Evolutionary conservation across 2,888 invertebrate genomes (phyloP).

Genomic region (Machimus atricapillus): DNA sequence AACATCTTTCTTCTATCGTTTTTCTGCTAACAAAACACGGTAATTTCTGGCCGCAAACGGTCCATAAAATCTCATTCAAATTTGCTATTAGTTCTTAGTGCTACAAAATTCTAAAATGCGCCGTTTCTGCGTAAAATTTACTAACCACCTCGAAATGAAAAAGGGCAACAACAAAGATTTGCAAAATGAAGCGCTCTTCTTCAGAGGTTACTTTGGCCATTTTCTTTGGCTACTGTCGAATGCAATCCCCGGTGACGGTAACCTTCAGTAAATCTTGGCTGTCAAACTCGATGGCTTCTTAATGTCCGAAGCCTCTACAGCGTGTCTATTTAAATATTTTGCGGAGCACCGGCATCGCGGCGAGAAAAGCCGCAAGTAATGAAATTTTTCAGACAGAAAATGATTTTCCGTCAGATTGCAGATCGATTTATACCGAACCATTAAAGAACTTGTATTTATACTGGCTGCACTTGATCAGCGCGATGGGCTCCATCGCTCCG

Average conservation of each 20-base stretch:
- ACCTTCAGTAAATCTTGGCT: constrained; percentile 26
- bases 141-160: background rate
- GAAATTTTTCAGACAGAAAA: constrained; percentile 36
- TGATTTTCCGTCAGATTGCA: constrained; percentile 35
- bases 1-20: background rate
- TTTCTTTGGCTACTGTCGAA: background rate
- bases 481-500: constrained; percentile 2
- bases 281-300: constrained; percentile 25
- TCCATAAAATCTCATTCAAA: background rate
- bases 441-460: constrained; percentile 37
- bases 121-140: background rate
- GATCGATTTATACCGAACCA: constrained; percentile 36
- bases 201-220: background rate
- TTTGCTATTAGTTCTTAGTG: background rate
- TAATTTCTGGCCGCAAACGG: background rate
- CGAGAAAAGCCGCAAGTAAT: constrained; percentile 32
- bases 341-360: background rate
- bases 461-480: constrained; percentile 27
- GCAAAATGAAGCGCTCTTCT: background rate
- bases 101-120: background rate
- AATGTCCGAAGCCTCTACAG: background rate
- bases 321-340: constrained; percentile 26
- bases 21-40: background rate
- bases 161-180: background rate
- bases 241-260: background rate